Conservation (phyloP, 1,140 invertebrate species). For the Ceratosolen solmsi region DNA sequence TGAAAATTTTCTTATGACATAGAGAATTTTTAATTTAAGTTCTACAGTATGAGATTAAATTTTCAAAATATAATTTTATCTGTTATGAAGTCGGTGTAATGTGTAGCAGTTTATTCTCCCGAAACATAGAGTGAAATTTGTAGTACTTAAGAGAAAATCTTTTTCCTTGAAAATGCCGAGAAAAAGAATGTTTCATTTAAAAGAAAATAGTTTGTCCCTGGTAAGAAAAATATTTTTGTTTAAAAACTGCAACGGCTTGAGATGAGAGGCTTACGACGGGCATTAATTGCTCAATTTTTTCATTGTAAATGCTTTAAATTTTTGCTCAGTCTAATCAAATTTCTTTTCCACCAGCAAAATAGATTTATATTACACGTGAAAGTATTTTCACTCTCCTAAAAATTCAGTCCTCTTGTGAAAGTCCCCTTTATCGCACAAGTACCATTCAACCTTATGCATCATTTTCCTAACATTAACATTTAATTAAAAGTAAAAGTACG, state of each 20-base stretch:
- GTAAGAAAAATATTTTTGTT: too few relatives aligned
- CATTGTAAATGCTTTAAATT: background rate
- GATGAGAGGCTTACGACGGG: too few relatives aligned
- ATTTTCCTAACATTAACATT: slow-evolving; percentile 25
- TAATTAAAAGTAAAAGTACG: slow-evolving; percentile 32
- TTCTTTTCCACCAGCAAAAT: too few relatives aligned
- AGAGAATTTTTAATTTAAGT: background rate
- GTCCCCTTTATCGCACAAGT: too few relatives aligned
- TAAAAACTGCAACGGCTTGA: background rate
- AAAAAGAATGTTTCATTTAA: background rate
- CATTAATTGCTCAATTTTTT: background rate
- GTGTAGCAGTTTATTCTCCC: background rate
- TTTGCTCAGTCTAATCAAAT: background rate
- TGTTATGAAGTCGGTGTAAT: background rate
- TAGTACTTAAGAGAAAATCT: too few relatives aligned
- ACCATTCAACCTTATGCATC: too few relatives aligned
- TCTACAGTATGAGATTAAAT: background rate
- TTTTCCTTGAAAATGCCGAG: too few relatives aligned
- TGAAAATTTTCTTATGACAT: background rate
- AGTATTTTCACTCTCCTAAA: too few relatives aligned
- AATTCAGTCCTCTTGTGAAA: too few relatives aligned
- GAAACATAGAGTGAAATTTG: background rate
- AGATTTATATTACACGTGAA: too few relatives aligned
- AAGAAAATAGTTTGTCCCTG: background rate
- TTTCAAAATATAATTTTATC: background rate